Base-by-base conservation (phyloP, 2,888 invertebrate species). In the Pecten maximus region DNA sequence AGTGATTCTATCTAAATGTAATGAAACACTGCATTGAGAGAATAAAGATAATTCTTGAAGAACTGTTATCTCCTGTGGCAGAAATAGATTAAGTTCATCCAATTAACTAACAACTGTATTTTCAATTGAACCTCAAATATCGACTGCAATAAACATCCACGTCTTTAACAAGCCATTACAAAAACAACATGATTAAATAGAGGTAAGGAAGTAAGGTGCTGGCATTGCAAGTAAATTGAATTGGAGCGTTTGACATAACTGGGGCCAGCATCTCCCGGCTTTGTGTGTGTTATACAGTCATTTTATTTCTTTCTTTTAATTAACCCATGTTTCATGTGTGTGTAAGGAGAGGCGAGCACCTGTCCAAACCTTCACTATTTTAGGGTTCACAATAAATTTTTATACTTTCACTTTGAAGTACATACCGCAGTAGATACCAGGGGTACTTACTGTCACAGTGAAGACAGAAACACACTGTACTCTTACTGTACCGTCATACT, bases 341-440 rank as follows among this genome's bases (percentile, higher is more conserved):
- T 23, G 10, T 28, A 35, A 35, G 35, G 35, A 74, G 74, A 28
- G 28, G 74, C 1, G 35, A 74, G 35, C 74, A 74, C 74, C 74
- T 74, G 74, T 74, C 28, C 74, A 10, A 35, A 35, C 74, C 23
- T 23, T 74, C 35, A 74, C 35, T 35, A 35, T 74, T 74, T 74
- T 35, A 74, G 23, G 74, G 35, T 35, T 35, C 12, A 35, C 35
- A 74, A 35, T 74, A 74, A 74, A 35, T 6, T 28, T 28, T 74
- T 35, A 74, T 35, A 74, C 74, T 74, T 74, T 74, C 74, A 74
- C 74, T 74, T 74, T 74, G 74, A 74, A 74, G 74, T 74, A 74
- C 19, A 74, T 74, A 74, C 35, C 12, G 35, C 35, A 35, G 74
- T 10, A 74, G 74, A 74, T 74, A 74, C 74, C 10, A 23, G 35